These are phyloP conservation scores for Prorops nasuta DNA, from an alignment of 1,140 invertebrate genomes.

Conservation along the genomic window DNA sequence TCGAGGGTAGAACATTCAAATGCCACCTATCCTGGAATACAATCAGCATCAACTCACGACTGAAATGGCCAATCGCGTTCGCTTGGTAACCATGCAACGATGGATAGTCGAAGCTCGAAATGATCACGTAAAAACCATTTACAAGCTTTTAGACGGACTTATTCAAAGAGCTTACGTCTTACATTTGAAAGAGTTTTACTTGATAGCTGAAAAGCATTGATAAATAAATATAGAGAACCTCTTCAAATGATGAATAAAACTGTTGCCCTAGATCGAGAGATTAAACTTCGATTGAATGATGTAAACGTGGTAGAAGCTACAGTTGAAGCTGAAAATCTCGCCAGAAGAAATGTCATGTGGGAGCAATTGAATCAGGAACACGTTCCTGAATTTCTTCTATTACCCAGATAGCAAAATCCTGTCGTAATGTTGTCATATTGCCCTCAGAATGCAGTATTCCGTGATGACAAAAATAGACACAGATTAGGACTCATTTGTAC, in stretches of 20 bases:
- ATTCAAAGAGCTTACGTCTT: conserved; percentile 8
- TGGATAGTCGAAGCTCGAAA: conserved; percentile 25
- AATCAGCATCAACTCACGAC: conserved; percentile 4
- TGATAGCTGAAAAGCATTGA: conserved; percentile 8
- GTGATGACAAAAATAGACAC: too few relatives aligned
- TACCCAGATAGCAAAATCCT: too few relatives aligned
- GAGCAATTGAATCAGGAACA: neutral
- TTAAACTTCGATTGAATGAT: neutral
- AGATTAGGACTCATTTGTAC: too few relatives aligned
- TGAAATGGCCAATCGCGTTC: conserved; percentile 11
- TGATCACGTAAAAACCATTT: conserved; percentile 20
- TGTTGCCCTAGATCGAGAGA: neutral
- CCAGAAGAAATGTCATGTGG: neutral
- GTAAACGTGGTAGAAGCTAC: conserved; percentile 1
- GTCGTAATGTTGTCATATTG: too few relatives aligned
- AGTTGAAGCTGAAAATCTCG: conserved; percentile 1
- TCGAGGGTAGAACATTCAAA: neutral
- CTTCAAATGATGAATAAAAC: neutral
- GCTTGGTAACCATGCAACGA: conserved; percentile 17
- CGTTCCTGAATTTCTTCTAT: neutral
- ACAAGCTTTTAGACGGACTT: conserved; percentile 13
- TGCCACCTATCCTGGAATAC: conserved; percentile 1
- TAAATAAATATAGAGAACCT: conserved; percentile 6
- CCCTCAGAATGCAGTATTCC: too few relatives aligned
- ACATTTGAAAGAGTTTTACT: conserved; percentile 7